Evolutionary conservation across 1,140 invertebrate species (phyloP).

Genomic region (Metaphire vulgaris): DNA sequence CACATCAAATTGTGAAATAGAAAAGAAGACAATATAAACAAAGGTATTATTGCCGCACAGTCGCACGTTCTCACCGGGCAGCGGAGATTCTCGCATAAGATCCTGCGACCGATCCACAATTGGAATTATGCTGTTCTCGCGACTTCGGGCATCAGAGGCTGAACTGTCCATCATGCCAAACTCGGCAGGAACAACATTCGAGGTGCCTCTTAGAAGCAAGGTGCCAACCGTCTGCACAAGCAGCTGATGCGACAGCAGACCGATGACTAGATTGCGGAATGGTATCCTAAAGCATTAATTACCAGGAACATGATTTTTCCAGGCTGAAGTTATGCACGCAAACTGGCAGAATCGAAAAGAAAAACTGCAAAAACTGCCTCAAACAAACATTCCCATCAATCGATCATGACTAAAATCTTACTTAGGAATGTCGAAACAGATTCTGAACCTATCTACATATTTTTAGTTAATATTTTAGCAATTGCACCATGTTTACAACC

Average conservation of each 20-base stretch:
- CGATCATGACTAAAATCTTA: no score
- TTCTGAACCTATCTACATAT: no score
- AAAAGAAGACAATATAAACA: no score
- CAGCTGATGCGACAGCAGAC: slow-evolving; percentile 82
- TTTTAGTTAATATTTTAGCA: no score
- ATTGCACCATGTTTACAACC: no score
- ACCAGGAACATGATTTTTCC: no score
- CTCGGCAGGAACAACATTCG: slow-evolving; percentile 49
- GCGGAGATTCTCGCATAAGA: neutral
- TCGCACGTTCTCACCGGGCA: neutral
- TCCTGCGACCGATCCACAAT: slow-evolving; percentile 15
- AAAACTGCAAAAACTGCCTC: no score
- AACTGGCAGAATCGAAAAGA: no score
- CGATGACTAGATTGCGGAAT: slow-evolving; percentile 75
- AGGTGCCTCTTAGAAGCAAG: slow-evolving; percentile 65
- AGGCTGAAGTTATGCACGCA: no score
- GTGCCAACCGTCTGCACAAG: slow-evolving; percentile 80
- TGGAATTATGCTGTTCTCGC: slow-evolving; percentile 11
- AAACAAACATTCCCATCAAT: neutral
- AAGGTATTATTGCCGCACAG: no score
- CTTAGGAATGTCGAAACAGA: no score
- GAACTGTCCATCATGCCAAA: slow-evolving; percentile 51
- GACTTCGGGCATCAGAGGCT: slow-evolving; percentile 14
- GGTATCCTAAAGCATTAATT: slow-evolving; percentile 75
- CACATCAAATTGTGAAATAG: no score